These are phyloP conservation scores for Drosophila nebulosa DNA, from an alignment of 1,140 invertebrate genomes.

Conservation along the genomic window DNA sequence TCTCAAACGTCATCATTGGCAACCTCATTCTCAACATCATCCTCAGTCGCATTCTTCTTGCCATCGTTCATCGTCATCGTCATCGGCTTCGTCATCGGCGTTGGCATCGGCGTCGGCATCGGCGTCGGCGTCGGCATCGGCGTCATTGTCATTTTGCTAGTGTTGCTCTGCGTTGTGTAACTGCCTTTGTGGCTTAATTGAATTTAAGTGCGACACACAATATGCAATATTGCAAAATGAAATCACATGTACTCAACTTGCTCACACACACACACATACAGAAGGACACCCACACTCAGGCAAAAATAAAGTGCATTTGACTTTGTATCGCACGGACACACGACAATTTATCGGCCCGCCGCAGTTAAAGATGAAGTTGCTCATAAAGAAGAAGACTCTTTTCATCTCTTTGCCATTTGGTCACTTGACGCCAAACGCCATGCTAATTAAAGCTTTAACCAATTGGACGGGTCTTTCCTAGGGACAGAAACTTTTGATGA, in stretches of 20 bases:
- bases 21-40: not conserved
- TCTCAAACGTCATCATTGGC: slow-evolving; percentile 13
- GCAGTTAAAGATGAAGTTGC: slow-evolving; percentile 9
- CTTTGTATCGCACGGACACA: slow-evolving; percentile 47
- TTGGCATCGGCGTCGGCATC: no score
- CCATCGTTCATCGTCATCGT: not conserved
- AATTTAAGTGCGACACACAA: slow-evolving; percentile 75
- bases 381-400: not conserved
- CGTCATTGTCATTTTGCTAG: slow-evolving; percentile 5
- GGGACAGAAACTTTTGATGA: no score
- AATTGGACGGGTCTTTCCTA: no score
- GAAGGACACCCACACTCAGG: not conserved
- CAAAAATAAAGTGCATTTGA: slow-evolving; percentile 53
- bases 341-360: slow-evolving; percentile 38
- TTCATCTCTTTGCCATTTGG: not conserved
- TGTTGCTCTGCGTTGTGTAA: slow-evolving; percentile 45
- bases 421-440: not conserved
- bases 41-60: not conserved
- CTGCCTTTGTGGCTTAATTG: slow-evolving; percentile 76
- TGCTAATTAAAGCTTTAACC: not conserved
- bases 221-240: slow-evolving; percentile 76
- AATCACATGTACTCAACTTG: slow-evolving; percentile 26
- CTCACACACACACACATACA: not conserved
- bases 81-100: slow-evolving; percentile 3
- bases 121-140: not conserved